Base-by-base conservation (phyloP, 2,888 invertebrate genomes). In the Catocala nupta region DNA sequence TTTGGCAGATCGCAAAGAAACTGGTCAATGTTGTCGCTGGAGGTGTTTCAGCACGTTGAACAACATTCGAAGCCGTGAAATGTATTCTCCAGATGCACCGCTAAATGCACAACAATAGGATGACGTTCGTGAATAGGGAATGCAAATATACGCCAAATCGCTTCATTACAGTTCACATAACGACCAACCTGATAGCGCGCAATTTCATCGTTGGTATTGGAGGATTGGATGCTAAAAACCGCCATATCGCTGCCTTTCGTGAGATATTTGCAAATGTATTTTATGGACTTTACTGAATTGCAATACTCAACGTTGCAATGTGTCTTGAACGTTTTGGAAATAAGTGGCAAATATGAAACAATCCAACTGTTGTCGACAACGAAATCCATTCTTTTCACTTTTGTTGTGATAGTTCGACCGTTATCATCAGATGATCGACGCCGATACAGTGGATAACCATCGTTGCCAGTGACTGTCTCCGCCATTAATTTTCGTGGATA, bases 401-500 rank as follows among this genome's bases (percentile, higher is more conserved):
- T 58, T 1, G 25, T 42, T 66, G 56, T 66, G 53, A 65, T 44
- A 58, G 74, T 65, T 66, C 61, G 36, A 63, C 68, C 68, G 50
- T 68, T 68, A 33, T 75, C 65, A 63, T 71, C 67, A 3, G 60
- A 57, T 11, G 54, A 54, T 54, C 54, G 54, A 45, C 54, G 63
- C 43, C 63, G 57, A 58, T 63, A 56, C 47, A 67, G 59, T 66
- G 70, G 44, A 69, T 61, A 61, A 12, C 55, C 66, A 68, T 69
- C 62, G 13, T 71, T 71, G 44, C 65, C 70, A 43, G 71, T 67
- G 50, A 69, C 52, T 7, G 88, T 90, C 45, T 71, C 68, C 60
- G 83, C 81, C n/a, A 66, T 47, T 33, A 80, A 65, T 57, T 65
- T 62, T 12, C 70, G 52, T 54, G 88, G 90, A 68, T 80, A 91